Conservation (phyloP, 2,113 vertebrate species). For the Phyllopteryx taeniolatus region DNA sequence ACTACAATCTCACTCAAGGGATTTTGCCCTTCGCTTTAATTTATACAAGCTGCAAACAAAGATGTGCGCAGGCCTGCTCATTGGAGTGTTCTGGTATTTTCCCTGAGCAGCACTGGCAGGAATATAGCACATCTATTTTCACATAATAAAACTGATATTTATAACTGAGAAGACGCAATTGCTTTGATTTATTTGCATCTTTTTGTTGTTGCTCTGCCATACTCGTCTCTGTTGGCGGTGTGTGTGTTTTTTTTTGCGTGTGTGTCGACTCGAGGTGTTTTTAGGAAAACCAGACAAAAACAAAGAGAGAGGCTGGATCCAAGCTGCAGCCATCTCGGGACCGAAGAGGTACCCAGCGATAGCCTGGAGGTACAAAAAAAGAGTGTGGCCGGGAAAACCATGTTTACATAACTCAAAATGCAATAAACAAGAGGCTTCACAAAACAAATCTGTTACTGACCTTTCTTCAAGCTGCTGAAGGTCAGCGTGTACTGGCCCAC, state of each 20-base stretch:
- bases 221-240: slow-evolving; percentile 21
- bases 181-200: slow-evolving; percentile 45
- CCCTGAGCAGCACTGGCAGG: slow-evolving; percentile 16
- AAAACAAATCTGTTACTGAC: slow-evolving; percentile 61
- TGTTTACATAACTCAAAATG: slow-evolving; percentile 4
- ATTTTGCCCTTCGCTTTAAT: slow-evolving; percentile 18
- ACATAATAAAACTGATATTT: slow-evolving; percentile 60
- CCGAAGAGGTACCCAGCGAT: slow-evolving; percentile 77
- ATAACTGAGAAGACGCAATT: slow-evolving; percentile 40
- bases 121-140: slow-evolving; percentile 35
- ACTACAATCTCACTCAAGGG: slow-evolving; percentile 11
- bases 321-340: slow-evolving; percentile 71
- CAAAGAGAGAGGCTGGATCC: slow-evolving; percentile 78
- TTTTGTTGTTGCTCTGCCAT: slow-evolving; percentile 32
- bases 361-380: slow-evolving; percentile 72
- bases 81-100: slow-evolving; percentile 29
- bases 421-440: background rate
- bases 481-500: slow-evolving; percentile 85
- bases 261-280: slow-evolving; percentile 28
- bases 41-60: slow-evolving; percentile 4
- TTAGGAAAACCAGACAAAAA: slow-evolving; percentile 69
- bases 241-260: slow-evolving; percentile 6
- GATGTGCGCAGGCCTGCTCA: slow-evolving; percentile 5
- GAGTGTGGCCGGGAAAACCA: slow-evolving; percentile 8
- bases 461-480: slow-evolving; percentile 80